Conservation (phyloP, 1,140 invertebrate species). For the Musca domestica region DNA sequence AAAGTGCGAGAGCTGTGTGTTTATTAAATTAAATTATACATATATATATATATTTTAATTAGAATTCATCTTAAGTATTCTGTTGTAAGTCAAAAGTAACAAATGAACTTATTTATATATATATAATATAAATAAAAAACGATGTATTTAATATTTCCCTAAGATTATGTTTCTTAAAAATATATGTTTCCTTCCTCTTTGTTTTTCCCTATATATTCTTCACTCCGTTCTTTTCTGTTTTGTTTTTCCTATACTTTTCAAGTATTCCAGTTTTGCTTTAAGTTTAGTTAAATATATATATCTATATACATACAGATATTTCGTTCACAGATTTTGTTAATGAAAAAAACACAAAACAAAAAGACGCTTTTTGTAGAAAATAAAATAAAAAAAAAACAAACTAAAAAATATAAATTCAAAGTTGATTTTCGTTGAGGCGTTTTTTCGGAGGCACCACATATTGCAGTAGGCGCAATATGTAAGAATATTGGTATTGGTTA, state of each 20-base stretch:
- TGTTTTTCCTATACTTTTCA: constrained; percentile 3
- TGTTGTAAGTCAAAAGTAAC: background rate
- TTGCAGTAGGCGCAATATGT: too few relatives aligned
- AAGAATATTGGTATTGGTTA: too few relatives aligned
- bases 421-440: too few relatives aligned
- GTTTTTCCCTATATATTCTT: background rate
- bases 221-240: too few relatives aligned
- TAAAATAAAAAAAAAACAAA: background rate
- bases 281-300: background rate
- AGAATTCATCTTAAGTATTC: background rate
- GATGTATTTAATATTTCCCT: constrained; percentile 2
- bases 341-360: background rate
- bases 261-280: constrained; percentile 5
- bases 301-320: background rate
- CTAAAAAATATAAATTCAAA: background rate
- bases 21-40: constrained; percentile 3
- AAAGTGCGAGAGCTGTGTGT: background rate
- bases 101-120: too few relatives aligned
- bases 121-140: too few relatives aligned
- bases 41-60: background rate
- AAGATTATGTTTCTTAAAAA: too few relatives aligned
- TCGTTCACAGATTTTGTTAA: too few relatives aligned
- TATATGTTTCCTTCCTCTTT: background rate
- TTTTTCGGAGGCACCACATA: too few relatives aligned
- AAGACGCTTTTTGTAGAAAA: constrained; percentile 14